A percentile compares a stretch with the other conserved stretches of the same genome.
Evolutionary conservation across 2,888 invertebrate genomes (phyloP).

Genomic region (Phaedon cochleariae): DNA sequence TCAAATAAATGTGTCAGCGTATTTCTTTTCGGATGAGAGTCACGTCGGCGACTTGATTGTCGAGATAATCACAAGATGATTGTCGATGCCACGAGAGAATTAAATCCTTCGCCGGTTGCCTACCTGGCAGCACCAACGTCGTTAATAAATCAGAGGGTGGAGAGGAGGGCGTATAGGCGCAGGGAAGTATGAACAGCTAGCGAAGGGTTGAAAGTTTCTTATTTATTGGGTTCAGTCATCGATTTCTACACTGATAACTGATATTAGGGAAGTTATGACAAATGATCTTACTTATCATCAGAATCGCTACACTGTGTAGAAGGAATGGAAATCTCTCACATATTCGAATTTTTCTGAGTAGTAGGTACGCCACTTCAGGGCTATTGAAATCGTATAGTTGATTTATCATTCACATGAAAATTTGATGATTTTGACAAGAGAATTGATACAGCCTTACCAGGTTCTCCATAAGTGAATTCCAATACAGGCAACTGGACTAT

Average conservation of each 20-base stretch:
- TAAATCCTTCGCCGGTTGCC: constrained; percentile 3
- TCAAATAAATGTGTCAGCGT: constrained; percentile 22
- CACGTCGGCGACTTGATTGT: constrained; percentile 29
- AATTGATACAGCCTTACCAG: too few relatives aligned
- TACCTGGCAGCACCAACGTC: constrained; percentile 8
- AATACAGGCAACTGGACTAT: too few relatives aligned
- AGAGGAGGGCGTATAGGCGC: neutral
- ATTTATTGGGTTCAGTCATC: neutral
- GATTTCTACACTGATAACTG: neutral
- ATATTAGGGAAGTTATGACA: neutral
- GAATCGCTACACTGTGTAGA: neutral
- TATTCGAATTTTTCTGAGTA: too few relatives aligned
- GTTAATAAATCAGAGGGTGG: neutral
- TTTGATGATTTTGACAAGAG: too few relatives aligned
- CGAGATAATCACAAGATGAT: constrained; percentile 31
- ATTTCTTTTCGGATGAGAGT: constrained; percentile 23
- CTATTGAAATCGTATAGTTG: too few relatives aligned
- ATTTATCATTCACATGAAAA: too few relatives aligned
- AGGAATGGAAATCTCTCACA: neutral
- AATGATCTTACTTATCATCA: neutral
- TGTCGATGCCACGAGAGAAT: constrained; percentile 22
- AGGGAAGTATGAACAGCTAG: neutral
- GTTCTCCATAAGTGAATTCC: too few relatives aligned
- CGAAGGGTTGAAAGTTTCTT: neutral
- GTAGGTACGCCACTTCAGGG: too few relatives aligned